Evolutionary conservation across 1,140 invertebrate species (phyloP), one percentile per base, ranked within the genome.

Genomic region (Chelonus insularis): DNA sequence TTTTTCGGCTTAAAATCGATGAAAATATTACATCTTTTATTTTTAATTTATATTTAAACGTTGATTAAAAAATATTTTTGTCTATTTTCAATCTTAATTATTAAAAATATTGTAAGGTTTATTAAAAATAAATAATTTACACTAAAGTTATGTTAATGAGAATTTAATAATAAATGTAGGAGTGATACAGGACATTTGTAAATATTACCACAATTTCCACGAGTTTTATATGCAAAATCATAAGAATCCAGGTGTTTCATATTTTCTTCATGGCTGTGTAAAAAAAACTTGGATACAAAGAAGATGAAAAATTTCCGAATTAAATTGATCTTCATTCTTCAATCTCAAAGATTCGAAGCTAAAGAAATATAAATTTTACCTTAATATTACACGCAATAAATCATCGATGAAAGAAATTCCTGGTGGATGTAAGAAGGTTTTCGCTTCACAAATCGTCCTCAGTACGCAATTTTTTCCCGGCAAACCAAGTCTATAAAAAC

Each of bases 321-420:
- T n/a, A n/a, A n/a, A n/a, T n/a, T n/a, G n/a, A n/a, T n/a, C n/a
- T n/a, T n/a, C n/a, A n/a, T n/a, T n/a, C n/a, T n/a, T n/a, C n/a
- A n/a, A n/a, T n/a, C n/a, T n/a, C n/a, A n/a, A n/a, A n/a, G n/a
- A n/a, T n/a, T n/a, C n/a, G n/a, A n/a, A n/a, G n/a, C n/a, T n/a
- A n/a, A n/a, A n/a, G n/a, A n/a, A n/a, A 57, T 16, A 55, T 57
- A 62, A 48, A 52, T 56, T 73, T 81, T 82, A 89, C 87, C 82
- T 84, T 62, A 91, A 85, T 58, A 90, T 72, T 20, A 85, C 81
- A 72, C 85, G 82, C 43, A 90, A 72, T 59, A 89, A 68, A 70
- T 91, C 88, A 59, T 88, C 87, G 11, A 89, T 77, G 51, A 91
- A 81, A 14, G 86, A 89, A 56, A 82, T 74, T 16, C 88, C 86